These are phyloP conservation scores for Dendrophyllia cribrosa DNA, from an alignment of 64 coral and sea anemone genomes.

Conservation along the genomic window DNA sequence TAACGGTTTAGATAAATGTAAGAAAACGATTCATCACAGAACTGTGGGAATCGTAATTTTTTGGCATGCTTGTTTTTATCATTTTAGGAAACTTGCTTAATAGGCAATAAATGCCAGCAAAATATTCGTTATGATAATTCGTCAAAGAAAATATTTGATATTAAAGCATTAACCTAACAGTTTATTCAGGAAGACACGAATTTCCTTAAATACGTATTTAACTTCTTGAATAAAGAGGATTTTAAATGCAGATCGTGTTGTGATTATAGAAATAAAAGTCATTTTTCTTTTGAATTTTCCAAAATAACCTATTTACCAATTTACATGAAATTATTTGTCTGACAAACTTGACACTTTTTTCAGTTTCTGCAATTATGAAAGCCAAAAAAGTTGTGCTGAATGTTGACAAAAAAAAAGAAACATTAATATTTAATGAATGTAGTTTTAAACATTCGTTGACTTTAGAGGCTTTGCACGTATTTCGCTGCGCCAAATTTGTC, in stretches of 20 bases:
- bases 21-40: too few species aligned
- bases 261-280: neutral
- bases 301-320: too few species aligned
- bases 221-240: neutral
- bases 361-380: neutral
- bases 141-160: neutral
- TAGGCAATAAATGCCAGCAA: too few species aligned
- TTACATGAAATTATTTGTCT: neutral
- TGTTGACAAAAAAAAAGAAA: neutral
- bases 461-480: neutral
- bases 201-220: neutral
- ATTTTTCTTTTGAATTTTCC: neutral
- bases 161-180: neutral
- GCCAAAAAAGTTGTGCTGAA: neutral
- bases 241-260: neutral
- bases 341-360: neutral
- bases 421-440: neutral
- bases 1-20: too few species aligned
- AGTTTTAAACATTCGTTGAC: too few species aligned
- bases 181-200: neutral
- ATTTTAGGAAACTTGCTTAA: too few species aligned
- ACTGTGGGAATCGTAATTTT: too few species aligned
- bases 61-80: too few species aligned
- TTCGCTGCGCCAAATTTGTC: neutral
- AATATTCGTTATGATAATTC: too few species aligned